Conservation (phyloP, 2,113 vertebrate genomes). For the Oryzias woworae region DNA sequence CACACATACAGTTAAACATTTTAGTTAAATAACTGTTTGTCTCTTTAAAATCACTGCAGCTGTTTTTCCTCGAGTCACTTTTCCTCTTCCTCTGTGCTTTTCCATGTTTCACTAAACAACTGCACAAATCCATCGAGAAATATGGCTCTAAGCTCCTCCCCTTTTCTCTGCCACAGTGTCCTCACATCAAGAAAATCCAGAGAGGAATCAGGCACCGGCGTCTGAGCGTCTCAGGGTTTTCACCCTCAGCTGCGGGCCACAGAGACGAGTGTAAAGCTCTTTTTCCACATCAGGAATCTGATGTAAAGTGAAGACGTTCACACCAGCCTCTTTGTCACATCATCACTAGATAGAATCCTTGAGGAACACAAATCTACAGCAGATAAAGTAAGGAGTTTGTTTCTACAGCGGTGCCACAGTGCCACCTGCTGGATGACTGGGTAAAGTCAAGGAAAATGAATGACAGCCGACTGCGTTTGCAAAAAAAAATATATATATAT, state of each 20-base stretch:
- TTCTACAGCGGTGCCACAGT: slow-evolving; percentile 54
- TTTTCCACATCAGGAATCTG: not conserved
- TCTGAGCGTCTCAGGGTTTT: not conserved
- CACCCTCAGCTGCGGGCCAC: slow-evolving; percentile 22
- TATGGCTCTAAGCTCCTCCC: slow-evolving; percentile 6
- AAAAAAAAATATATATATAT: too few relatives aligned
- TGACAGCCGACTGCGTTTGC: too few relatives aligned
- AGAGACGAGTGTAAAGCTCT: not conserved
- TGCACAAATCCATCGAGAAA: not conserved
- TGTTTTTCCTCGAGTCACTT: not conserved
- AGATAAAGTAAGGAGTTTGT: not conserved
- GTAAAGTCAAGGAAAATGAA: too few relatives aligned
- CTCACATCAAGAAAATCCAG: not conserved
- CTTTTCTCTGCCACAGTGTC: not conserved
- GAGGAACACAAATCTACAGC: slow-evolving; percentile 8
- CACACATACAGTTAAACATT: not conserved
- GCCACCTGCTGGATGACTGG: slow-evolving; percentile 64
- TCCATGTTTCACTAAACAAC: not conserved
- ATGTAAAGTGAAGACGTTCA: slow-evolving; percentile 21
- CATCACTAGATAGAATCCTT: not conserved
- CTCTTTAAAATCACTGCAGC: not conserved
- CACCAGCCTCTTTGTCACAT: not conserved
- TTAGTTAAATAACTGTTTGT: not conserved
- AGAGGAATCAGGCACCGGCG: slow-evolving; percentile 10
- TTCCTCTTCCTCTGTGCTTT: slow-evolving; percentile 3